A percentile compares a stretch with the other conserved stretches of the same genome.
Evolutionary conservation across 2,797 vertebrate genomes (phyloP).

Genomic region (Hyperoplus lanceolatus): DNA sequence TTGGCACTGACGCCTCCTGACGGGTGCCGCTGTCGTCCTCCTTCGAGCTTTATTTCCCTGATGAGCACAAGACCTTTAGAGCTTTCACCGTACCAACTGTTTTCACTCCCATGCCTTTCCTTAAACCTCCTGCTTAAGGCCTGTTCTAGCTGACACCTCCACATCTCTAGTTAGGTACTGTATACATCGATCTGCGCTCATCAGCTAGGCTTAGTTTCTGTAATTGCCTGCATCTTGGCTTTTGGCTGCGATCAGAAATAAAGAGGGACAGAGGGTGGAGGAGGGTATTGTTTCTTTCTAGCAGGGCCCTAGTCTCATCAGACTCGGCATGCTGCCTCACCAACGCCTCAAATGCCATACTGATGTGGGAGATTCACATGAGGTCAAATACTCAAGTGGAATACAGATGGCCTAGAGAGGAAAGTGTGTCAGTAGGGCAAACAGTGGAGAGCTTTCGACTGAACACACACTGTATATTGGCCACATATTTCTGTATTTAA

Average conservation of each 20-base stretch:
- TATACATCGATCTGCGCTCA: constrained; percentile 56
- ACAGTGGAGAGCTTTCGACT: constrained; percentile 2
- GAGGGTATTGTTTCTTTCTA: constrained; percentile 15
- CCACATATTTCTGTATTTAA: constrained; percentile 21
- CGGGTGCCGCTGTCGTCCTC: constrained; percentile 93
- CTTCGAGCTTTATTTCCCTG: constrained; percentile 95
- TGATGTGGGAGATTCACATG: constrained; percentile 46
- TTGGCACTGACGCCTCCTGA: constrained; percentile 93
- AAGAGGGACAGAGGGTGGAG: constrained; percentile 50
- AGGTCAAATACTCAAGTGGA: constrained; percentile 37
- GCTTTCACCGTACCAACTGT: constrained; percentile 5
- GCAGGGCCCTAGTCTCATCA: constrained; percentile 9
- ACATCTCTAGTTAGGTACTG: constrained; percentile 22
- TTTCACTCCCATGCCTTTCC: not conserved
- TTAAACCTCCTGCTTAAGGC: constrained; percentile 2
- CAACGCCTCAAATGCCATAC: constrained; percentile 51
- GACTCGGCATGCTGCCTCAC: constrained; percentile 49
- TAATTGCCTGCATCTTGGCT: constrained; percentile 52
- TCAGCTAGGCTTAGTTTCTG: constrained; percentile 54
- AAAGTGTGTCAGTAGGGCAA: constrained; percentile 59
- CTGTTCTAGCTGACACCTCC: constrained; percentile 28
- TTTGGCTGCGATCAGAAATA: constrained; percentile 45
- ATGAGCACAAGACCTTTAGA: constrained; percentile 65
- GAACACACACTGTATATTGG: not conserved
- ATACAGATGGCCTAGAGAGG: constrained; percentile 30